Percentiles rank a stretch among this genome's conserved stretches.
Conservation (phyloP, 2,797 vertebrate genomes). For the Falco columbarius region DNA sequence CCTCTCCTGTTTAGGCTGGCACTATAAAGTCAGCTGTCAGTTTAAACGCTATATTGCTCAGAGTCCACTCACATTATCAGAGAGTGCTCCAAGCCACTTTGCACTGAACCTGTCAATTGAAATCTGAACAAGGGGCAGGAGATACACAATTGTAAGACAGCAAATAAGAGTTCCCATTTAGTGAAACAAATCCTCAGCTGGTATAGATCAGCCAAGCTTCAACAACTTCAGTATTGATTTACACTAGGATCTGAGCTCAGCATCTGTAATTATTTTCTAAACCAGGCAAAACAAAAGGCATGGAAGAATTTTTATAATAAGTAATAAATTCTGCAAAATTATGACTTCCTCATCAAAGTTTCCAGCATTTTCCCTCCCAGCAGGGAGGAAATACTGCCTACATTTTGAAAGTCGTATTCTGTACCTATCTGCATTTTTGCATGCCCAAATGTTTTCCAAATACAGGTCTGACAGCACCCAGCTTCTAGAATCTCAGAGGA, state of each 20-base stretch:
- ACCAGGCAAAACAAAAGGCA: neutral
- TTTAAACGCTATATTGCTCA: neutral
- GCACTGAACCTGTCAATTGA: constrained; percentile 8
- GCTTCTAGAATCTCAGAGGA: neutral
- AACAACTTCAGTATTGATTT: neutral
- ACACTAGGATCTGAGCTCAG: neutral
- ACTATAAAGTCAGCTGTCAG: neutral
- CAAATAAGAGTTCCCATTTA: neutral
- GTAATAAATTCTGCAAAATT: neutral
- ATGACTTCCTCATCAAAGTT: neutral
- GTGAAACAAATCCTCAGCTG: constrained; percentile 28
- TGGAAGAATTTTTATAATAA: neutral
- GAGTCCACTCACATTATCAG: neutral
- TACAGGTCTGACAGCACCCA: neutral
- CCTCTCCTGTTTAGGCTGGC: neutral
- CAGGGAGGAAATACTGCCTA: neutral
- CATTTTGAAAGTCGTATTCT: neutral
- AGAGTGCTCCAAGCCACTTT: constrained; percentile 10
- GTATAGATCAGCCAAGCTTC: neutral
- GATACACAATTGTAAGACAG: neutral
- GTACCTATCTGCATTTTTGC: neutral
- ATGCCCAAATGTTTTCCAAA: neutral
- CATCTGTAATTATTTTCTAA: constrained; percentile 16
- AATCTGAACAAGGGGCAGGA: neutral
- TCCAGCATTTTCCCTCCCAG: neutral